A percentile compares a stretch with the other conserved stretches of the same genome.
Evolutionary conservation across 2,113 vertebrate genomes (phyloP).

Genomic region (Cottus gobio): DNA sequence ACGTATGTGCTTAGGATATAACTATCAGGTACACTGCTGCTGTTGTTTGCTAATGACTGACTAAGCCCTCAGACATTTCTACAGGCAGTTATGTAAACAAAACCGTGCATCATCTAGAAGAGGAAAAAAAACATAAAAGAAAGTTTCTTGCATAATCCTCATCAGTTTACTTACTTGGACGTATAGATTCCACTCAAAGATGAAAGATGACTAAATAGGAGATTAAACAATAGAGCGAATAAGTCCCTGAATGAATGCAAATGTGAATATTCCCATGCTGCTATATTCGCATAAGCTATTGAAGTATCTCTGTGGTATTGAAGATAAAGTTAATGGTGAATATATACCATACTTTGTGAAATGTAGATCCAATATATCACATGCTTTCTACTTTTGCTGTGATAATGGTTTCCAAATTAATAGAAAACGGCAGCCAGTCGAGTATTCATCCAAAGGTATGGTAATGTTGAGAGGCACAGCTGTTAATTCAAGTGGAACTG

Average conservation of each 20-base stretch:
- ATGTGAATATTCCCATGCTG: not conserved
- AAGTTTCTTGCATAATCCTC: not conserved
- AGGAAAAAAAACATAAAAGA: not conserved
- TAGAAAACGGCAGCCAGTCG: not conserved
- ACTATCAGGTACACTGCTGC: constrained; percentile 25
- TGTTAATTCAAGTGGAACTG: constrained; percentile 22
- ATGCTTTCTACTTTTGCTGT: not conserved
- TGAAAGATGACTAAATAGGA: not conserved
- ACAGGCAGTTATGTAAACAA: constrained; percentile 27
- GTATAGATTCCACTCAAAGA: not conserved
- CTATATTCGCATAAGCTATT: not conserved
- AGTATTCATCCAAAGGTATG: constrained; percentile 23
- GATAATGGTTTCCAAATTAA: constrained; percentile 10
- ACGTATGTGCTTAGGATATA: constrained; percentile 9
- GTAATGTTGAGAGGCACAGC: not conserved
- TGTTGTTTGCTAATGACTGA: constrained; percentile 41
- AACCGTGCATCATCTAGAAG: constrained; percentile 6
- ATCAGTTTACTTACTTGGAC: not conserved
- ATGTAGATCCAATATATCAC: not conserved
- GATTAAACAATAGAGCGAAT: not conserved
- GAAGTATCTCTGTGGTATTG: not conserved
- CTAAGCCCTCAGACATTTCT: constrained; percentile 19
- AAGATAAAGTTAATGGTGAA: not conserved
- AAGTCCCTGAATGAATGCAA: not conserved
- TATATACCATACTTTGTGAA: not conserved